These are phyloP conservation scores for Folsomia candida DNA, from an alignment of 2,888 invertebrate species.

Conservation along the genomic window DNA sequence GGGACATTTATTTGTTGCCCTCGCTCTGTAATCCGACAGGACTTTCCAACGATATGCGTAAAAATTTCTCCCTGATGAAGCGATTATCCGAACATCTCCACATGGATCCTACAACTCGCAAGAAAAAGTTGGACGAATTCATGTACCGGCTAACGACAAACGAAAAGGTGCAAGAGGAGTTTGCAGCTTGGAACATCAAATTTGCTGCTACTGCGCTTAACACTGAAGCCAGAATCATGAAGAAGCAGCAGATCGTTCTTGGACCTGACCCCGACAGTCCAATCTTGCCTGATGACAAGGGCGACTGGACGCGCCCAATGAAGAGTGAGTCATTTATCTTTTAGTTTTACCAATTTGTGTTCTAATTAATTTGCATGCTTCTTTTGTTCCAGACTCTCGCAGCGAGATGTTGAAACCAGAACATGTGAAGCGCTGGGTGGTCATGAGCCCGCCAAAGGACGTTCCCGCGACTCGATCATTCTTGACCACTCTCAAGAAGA, in stretches of 20 bases:
- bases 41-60: constrained; percentile 49
- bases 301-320: constrained; percentile 76
- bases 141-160: constrained; percentile 62
- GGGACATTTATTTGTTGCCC: constrained; percentile 72
- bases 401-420: constrained; percentile 37
- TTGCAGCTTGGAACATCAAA: constrained; percentile 71
- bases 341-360: neutral
- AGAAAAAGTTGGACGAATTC: constrained; percentile 66
- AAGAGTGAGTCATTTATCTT: constrained; percentile 56
- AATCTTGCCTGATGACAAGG: constrained; percentile 57
- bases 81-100: constrained; percentile 72
- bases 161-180: constrained; percentile 59
- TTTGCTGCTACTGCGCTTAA: constrained; percentile 64
- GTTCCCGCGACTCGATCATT: constrained; percentile 11
- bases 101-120: constrained; percentile 67
- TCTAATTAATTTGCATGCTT: constrained; percentile 9
- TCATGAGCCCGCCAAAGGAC: constrained; percentile 31
- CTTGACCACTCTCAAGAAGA: constrained; percentile 6
- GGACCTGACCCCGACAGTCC: constrained; percentile 52
- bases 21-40: constrained; percentile 84
- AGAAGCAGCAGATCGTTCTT: constrained; percentile 64
- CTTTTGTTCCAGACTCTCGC: neutral
- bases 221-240: constrained; percentile 66
- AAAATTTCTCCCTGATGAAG: constrained; percentile 65
- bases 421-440: constrained; percentile 38